phyloP scores from a whole-genome alignment of 2,888 invertebrate genomes.

The Euphydryas editha region DNA sequence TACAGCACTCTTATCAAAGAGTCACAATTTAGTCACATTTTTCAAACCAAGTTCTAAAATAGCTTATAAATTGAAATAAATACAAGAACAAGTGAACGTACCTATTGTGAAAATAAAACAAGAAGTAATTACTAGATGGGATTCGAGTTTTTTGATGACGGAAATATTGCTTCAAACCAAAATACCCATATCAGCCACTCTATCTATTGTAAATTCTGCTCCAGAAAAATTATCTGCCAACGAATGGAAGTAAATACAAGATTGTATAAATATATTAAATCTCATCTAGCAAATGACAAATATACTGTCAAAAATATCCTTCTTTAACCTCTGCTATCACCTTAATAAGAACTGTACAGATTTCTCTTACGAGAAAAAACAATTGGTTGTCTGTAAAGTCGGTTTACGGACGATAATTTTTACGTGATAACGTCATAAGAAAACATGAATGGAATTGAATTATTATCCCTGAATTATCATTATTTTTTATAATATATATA shows the following conservation, averaged over 20 bases:
- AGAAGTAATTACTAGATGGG: constrained; percentile 49
- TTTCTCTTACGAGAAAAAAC: too few relatives aligned
- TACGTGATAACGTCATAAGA: too few relatives aligned
- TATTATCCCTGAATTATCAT: too few relatives aligned
- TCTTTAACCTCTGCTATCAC: not conserved
- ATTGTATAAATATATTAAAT: constrained; percentile 37
- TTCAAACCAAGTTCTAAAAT: constrained; percentile 46
- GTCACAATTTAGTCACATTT: constrained; percentile 45
- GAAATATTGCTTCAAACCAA: constrained; percentile 43
- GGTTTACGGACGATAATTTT: too few relatives aligned
- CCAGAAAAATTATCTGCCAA: constrained; percentile 37
- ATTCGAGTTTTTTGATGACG: constrained; percentile 44
- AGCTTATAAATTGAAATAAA: constrained; percentile 39
- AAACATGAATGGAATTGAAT: too few relatives aligned
- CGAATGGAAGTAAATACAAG: constrained; percentile 43
- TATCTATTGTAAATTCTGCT: constrained; percentile 36
- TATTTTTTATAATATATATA: too few relatives aligned
- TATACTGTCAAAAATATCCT: constrained; percentile 34
- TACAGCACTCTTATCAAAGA: constrained; percentile 40
- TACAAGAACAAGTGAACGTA: constrained; percentile 43
- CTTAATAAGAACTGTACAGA: not conserved
- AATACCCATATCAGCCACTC: constrained; percentile 40
- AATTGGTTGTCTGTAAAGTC: too few relatives aligned
- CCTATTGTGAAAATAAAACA: constrained; percentile 46
- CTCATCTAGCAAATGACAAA: constrained; percentile 43